Evolutionary conservation across 2,888 invertebrate genomes (phyloP), one percentile per base, ranked within the genome.

Genomic region (Agriopis marginaria): DNA sequence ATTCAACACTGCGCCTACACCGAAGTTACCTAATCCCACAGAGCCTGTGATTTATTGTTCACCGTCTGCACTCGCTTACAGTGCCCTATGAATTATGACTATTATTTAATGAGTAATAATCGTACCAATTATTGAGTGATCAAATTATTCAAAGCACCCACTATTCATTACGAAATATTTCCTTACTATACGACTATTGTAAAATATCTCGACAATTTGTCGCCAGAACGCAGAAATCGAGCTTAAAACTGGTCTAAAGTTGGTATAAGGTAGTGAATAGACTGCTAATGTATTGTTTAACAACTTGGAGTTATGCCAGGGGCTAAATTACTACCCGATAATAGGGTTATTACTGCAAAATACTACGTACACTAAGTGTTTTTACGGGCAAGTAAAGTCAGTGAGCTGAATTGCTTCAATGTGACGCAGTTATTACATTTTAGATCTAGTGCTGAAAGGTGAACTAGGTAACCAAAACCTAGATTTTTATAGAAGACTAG

Each of bases 341-440:
- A 75, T 75, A 62, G 72, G 70, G 50, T 63, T 70, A 71, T 71
- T 71, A 71, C 72, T 49, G 60, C 68, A 73, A 72, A 73, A 62
- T 68, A 64, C 67, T 67, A 59, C 69, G 64, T 64, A 12, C 50
- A 44, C 12, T 71, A 75, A 72, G 63, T 70, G 66, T 70, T 70
- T 72, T 58, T 63, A 54, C 23, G 1, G 56, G 59, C 42, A 45
- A 58, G 17, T 42, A 7, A 14, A 39, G 12, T 45, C 39, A 65
- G 44, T 44, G 44, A 51, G 58, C 42, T 32, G 6, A 49, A 5
- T 59, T 55, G 39, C 9, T 7, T 2, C 2, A 45, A 50, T n/a
- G 4, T 23, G 32, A 5, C 12, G 39, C 11, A 47, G n/a, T 47
- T 47, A 47, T 47, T n/a, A 47, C 6, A n/a, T 47, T 47, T n/a